Evolutionary conservation across 1,140 invertebrate species (phyloP).

Genomic region (Palaemon carinicauda): DNA sequence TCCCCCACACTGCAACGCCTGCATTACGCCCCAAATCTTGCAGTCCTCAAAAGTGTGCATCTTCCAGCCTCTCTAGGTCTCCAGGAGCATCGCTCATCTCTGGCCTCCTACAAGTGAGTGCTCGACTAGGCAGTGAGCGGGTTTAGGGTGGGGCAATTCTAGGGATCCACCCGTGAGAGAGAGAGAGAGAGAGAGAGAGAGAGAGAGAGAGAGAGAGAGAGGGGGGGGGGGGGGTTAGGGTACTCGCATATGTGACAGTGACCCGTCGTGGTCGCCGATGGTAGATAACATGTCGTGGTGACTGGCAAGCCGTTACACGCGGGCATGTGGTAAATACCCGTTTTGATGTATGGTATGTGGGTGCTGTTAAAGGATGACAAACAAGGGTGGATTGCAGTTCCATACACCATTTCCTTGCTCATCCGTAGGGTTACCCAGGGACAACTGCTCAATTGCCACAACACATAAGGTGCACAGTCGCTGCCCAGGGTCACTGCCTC

Average conservation of each 20-base stretch:
- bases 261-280: neutral
- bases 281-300: neutral
- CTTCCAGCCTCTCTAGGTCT: neutral
- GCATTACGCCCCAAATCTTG: conserved; percentile 6
- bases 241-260: neutral
- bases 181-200: too few species aligned
- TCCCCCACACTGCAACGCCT: conserved; percentile 16
- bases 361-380: too few species aligned
- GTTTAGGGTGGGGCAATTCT: neutral
- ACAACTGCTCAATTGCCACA: too few species aligned
- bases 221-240: too few species aligned
- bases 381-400: too few species aligned
- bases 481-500: too few species aligned
- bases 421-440: too few species aligned
- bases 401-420: too few species aligned
- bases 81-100: neutral
- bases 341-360: neutral
- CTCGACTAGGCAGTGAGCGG: neutral
- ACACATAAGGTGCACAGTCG: too few species aligned
- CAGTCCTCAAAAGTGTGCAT: neutral
- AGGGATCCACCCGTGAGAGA: neutral
- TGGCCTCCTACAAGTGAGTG: neutral
- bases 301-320: neutral
- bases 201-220: too few species aligned
- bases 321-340: neutral